Base-by-base conservation (phyloP, 1,140 invertebrate genomes). In the Polypedilum vanderplanki region DNA sequence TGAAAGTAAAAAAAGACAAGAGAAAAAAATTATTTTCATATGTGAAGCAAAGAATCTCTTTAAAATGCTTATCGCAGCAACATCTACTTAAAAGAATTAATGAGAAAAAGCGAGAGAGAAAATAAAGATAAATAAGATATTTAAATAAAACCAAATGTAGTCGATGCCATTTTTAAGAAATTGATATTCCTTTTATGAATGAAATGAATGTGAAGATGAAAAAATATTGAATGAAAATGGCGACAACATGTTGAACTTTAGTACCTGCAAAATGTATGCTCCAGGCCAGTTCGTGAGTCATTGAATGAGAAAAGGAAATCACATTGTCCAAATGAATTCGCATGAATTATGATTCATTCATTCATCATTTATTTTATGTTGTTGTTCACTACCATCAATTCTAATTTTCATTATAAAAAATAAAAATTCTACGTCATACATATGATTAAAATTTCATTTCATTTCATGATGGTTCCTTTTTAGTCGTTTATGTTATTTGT, bases 401-500 rank as follows among this genome's bases (percentile, higher is more conserved):
- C 24, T 33, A 33, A 33, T 33, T 33, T 33, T 5, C 5, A 33
- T 5, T 3, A 33, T 33, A 33, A 33, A 33, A 33, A 33, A 33
- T 33, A 33, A 33, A 33, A 33, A 33, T 3, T 33, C 24, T 33
- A 33, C 24, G 5, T 33, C 24, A 33, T n/a, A 33, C 24, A 5
- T 33, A 33, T 5, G 24, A 33, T 33, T 33, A 33, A 33, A 33
- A 33, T 33, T 33, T 33, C 24, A 33, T 33, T 33, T 33, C 24
- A 33, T n/a, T 57, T 57, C 46, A 57, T 57, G 46, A 57, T 57
- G 46, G 46, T 57, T 57, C 46, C 46, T 57, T 57, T 57, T n/a
- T 57, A 57, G 12, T 4, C 12, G n/a, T 57, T 57, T 57, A 57
- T 57, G 24, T 33, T 33, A 5, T 33, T 3, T 33, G 24, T 57